A percentile compares a stretch with the other conserved stretches of the same genome.
phyloP scores from a whole-genome alignment of 1,140 invertebrate genomes.

The Drosophila busckii region DNA sequence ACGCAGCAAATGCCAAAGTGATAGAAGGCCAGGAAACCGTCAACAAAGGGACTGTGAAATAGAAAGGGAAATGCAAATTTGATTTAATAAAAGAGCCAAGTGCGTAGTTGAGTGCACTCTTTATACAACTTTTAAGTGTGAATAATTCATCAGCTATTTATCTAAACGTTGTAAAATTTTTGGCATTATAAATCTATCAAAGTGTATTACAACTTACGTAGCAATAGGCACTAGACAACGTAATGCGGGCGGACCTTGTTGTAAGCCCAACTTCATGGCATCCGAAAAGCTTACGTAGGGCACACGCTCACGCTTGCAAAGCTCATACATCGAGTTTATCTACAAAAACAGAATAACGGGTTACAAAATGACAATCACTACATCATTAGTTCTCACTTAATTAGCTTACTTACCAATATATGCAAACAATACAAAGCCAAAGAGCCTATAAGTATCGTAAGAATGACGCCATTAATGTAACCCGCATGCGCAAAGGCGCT shows the following conservation, averaged over 20 bases:
- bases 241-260: constrained; percentile 81
- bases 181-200: too few species aligned
- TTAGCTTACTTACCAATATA: constrained; percentile 82
- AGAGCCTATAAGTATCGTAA: constrained; percentile 82
- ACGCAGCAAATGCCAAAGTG: constrained; percentile 94
- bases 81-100: constrained; percentile 25
- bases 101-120: too few species aligned
- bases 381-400: neutral
- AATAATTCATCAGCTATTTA: too few species aligned
- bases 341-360: constrained; percentile 18
- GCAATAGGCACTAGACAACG: constrained; percentile 81
- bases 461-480: constrained; percentile 82
- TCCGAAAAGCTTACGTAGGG: constrained; percentile 84
- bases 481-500: constrained; percentile 86
- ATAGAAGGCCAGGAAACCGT: constrained; percentile 88
- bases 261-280: constrained; percentile 83
- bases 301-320: constrained; percentile 81
- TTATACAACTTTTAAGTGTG: too few species aligned
- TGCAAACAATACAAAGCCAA: constrained; percentile 85
- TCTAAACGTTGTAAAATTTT: too few species aligned
- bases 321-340: constrained; percentile 80
- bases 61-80: neutral
- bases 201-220: too few species aligned
- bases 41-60: constrained; percentile 80
- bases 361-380: neutral